Base-by-base conservation (phyloP, 1,140 invertebrate genomes). In the Hormaphis cornu region DNA sequence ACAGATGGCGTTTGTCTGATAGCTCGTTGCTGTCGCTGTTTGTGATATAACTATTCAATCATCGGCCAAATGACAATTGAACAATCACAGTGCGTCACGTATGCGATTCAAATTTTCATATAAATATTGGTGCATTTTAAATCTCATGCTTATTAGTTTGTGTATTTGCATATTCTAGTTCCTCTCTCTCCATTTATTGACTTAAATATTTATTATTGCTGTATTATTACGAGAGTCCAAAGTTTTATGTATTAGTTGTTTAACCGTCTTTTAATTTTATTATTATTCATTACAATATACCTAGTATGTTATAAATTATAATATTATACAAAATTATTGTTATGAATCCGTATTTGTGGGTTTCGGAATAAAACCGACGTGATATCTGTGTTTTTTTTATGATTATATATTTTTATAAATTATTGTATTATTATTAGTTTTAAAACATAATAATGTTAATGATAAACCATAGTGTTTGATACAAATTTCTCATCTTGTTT, bases 1-100 rank as follows among this genome's bases (percentile, higher is more conserved):
- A 66, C 61, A 50, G 35, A 66, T 66, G 61, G 61, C 61, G n/a
- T 66, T 66, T 48, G 61, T 66, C n/a, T 63, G 48, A 50, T 35
- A 33, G 24, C 8, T 44, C 46, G 46, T 20, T 14, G 6, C 30
- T 6, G 28, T 61, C 2, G 28, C 7, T 46, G 6, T n/a, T 44
- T 44, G 28, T 30, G 20, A 46, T 28, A 40, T 0, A 42, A 42
- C 14, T n/a, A 46, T 46, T 18, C 44, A 35, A 63, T 30, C 46
- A 14, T 20, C 44, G 30, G 1, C 26, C 44, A 35, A 66, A 63
- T 63, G 58, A 63, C 58, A 63, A 63, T 63, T 40, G 26, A 66
- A 46, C 35, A 48, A 20, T 35, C 26, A 66, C 33, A 20, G 8
- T 10, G 24, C 8, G 5, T 66, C 33, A n/a, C 18, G 14, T 50